A percentile compares a stretch with the other conserved stretches of the same genome.
Conservation (phyloP, 2,888 invertebrate species). For the Lasioglossum morio region DNA sequence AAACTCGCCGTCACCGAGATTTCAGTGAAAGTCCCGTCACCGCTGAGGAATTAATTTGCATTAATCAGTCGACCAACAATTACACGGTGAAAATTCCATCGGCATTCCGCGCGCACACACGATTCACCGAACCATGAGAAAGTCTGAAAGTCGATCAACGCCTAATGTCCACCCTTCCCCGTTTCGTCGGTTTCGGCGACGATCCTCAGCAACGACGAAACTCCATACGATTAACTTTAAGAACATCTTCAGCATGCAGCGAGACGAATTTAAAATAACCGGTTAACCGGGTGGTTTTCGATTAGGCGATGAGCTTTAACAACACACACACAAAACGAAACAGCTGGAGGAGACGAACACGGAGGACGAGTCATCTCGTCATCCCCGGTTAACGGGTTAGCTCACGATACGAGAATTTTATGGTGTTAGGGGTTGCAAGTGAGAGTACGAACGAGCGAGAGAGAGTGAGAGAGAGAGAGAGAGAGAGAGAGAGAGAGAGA, state of each 20-base stretch:
- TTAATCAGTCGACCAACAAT: neutral
- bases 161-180: slow-evolving; percentile 1
- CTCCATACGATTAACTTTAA: slow-evolving; percentile 56
- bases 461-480: neutral
- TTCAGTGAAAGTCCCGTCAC: neutral
- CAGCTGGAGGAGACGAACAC: slow-evolving; percentile 12
- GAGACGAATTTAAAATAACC: slow-evolving; percentile 1
- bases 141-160: slow-evolving; percentile 57
- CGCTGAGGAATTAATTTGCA: slow-evolving; percentile 6
- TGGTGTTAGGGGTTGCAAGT: neutral
- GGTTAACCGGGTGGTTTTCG: neutral
- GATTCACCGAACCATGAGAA: too few relatives aligned
- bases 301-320: neutral
- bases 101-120: neutral
- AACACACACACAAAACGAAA: neutral
- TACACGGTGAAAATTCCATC: neutral
- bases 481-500: too few relatives aligned
- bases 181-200: slow-evolving; percentile 26
- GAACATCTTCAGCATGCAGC: slow-evolving; percentile 2
- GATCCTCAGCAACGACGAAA: slow-evolving; percentile 39
- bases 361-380: neutral
- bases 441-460: neutral
- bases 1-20: neutral
- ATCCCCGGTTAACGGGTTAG: slow-evolving; percentile 6
- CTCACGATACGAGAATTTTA: slow-evolving; percentile 3